These are phyloP conservation scores for Pangasius krempfi DNA, from an alignment of 2,797 vertebrate species.

Conservation along the genomic window DNA sequence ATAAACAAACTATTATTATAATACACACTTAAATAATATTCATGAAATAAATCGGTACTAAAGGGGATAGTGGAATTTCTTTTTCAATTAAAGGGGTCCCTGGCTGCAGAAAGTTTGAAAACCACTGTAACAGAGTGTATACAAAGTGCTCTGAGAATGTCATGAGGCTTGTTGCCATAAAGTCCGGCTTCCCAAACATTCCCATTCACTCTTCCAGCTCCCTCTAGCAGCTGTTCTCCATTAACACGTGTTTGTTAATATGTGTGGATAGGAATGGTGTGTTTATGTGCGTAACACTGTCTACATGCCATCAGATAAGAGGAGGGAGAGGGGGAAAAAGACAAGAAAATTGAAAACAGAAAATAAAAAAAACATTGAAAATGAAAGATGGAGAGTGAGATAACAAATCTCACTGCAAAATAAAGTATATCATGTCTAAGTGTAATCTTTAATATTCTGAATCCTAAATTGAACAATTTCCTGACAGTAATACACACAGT, in stretches of 20 bases:
- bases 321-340: constrained; percentile 11
- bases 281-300: constrained; percentile 49
- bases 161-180: constrained; percentile 30
- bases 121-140: neutral
- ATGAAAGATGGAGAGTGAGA: neutral
- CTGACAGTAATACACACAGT: neutral
- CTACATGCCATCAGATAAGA: constrained; percentile 52
- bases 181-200: constrained; percentile 21
- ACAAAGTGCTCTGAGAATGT: neutral
- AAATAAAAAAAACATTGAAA: neutral
- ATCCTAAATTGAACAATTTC: neutral
- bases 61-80: neutral
- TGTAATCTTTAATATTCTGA: neutral
- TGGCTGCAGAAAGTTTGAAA: neutral
- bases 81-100: neutral
- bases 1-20: neutral
- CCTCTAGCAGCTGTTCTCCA: constrained; percentile 34
- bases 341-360: constrained; percentile 23
- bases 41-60: neutral
- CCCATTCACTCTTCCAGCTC: constrained; percentile 29
- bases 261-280: constrained; percentile 23
- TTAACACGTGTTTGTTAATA: constrained; percentile 34
- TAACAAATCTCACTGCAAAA: neutral
- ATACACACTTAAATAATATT: neutral
- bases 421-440: neutral